Base-by-base conservation (phyloP, 2,113 vertebrate species). In the Nematolebias whitei region DNA sequence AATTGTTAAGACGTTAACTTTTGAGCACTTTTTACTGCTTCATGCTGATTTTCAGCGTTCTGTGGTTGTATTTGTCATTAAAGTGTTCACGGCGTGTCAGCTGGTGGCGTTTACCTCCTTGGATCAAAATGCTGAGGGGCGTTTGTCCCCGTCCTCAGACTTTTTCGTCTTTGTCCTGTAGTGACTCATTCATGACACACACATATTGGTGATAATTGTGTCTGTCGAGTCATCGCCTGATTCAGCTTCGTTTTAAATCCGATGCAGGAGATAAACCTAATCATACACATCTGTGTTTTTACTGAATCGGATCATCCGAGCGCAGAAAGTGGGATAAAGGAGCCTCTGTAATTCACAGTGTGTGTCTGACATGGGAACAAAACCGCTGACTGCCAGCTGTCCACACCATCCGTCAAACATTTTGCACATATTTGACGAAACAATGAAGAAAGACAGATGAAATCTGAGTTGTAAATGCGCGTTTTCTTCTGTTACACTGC, bases 111-210 rank as follows among this genome's bases (percentile, higher is more conserved):
- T 73, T 18, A 43, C 11, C 16, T 26, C 38, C 29, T 1, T 19
- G 10, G 9, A 19, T n/a, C n/a, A 22, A 14, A 24, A 16, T n/a
- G n/a, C n/a, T n/a, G n/a, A n/a, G n/a, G n/a, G n/a, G n/a, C n/a
- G n/a, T 48, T 23, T 43, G 52, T 51, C 56, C 43, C 23, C n/a
- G 12, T 70, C 35, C 60, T 16, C 9, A 48, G 48, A 66, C 67
- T 39, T 8, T 24, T 45, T 63, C 26, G 3, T 54, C 58, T 73
- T 55, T 63, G 24, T n/a, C 13, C 22, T 59, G 26, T 22, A 29
- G 8, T 82, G 76, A 83, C 50, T 86, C 80, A 83, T 38, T 39
- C 66, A 24, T 70, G 76, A 78, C 41, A 29, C 60, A 29, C 59
- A 54, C 32, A 58, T 39, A 57, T 61, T 18, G 0, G 5, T 67